phyloP scores from a whole-genome alignment of 2,888 invertebrate genomes.

The Parnassius mnemosyne region DNA sequence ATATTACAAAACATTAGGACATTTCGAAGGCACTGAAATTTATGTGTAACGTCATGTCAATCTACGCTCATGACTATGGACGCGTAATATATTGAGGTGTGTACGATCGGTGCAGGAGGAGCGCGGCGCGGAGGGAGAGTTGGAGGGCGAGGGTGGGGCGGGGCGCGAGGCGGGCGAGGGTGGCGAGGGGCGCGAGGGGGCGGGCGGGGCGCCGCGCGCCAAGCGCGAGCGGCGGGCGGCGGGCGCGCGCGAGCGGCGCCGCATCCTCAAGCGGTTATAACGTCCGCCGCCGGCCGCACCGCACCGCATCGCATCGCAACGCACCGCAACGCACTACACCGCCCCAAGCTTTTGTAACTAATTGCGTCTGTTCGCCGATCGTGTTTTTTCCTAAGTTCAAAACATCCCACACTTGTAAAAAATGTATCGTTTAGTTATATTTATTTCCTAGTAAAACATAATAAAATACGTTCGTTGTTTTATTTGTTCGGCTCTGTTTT shows the following conservation, averaged over 20 bases:
- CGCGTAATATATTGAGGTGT: no score
- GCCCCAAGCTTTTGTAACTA: neutral
- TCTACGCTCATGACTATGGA: no score
- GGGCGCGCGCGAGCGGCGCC: constrained; percentile 47
- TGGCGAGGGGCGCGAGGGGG: constrained; percentile 72
- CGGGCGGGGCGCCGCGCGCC: constrained; percentile 80
- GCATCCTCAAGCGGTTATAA: constrained; percentile 62
- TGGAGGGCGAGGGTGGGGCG: constrained; percentile 81
- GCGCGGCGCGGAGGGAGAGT: constrained; percentile 31
- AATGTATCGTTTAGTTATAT: constrained; percentile 34
- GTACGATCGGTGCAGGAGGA: constrained; percentile 1
- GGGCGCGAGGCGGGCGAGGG: no score
- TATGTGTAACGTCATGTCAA: no score
- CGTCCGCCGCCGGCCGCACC: constrained; percentile 8
- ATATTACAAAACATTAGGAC: no score
- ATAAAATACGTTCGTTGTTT: constrained; percentile 22
- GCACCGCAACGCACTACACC: neutral
- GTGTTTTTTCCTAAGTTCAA: neutral
- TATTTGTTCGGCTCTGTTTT: neutral
- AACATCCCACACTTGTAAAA: constrained; percentile 25
- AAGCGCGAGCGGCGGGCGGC: constrained; percentile 87
- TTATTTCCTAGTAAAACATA: constrained; percentile 36
- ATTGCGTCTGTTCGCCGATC: neutral
- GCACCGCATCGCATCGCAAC: neutral
- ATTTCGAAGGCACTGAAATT: no score